These are phyloP conservation scores for Barbus barbus DNA, from an alignment of 2,113 vertebrate genomes.

Conservation along the genomic window DNA sequence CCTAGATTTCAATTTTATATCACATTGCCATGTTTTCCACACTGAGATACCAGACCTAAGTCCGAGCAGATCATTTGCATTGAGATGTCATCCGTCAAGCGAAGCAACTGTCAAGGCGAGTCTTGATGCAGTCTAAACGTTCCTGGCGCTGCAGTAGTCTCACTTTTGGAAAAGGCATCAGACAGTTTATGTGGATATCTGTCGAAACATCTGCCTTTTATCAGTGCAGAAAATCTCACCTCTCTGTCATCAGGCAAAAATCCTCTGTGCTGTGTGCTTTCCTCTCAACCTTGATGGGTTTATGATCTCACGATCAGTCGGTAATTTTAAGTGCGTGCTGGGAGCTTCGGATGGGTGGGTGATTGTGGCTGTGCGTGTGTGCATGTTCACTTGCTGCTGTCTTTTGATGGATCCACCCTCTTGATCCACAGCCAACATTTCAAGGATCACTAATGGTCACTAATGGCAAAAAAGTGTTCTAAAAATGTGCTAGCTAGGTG, in stretches of 20 bases:
- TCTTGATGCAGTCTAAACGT: conserved; percentile 33
- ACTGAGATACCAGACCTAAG: conserved; percentile 2
- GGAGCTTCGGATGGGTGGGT: conserved; percentile 34
- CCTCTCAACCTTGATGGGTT: not conserved
- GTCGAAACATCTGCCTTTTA: conserved; percentile 78
- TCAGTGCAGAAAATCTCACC: conserved; percentile 72
- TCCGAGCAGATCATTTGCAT: conserved; percentile 27
- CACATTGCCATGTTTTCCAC: not conserved
- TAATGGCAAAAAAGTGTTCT: not conserved
- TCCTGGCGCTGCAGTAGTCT: conserved; percentile 25
- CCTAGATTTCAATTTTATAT: not conserved
- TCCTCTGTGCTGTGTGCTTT: conserved; percentile 45
- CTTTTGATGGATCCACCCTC: conserved; percentile 22
- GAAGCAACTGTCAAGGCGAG: conserved; percentile 22
- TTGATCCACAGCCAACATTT: conserved; percentile 3
- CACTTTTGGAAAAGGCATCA: conserved; percentile 66
- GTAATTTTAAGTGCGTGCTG: not conserved
- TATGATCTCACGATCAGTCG: not conserved
- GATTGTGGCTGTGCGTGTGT: conserved; percentile 3
- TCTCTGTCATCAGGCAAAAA: conserved; percentile 70
- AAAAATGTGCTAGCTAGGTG: not conserved
- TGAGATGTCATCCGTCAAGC: conserved; percentile 23
- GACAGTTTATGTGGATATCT: conserved; percentile 60
- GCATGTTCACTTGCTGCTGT: conserved; percentile 13
- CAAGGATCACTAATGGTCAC: not conserved